A percentile compares a stretch with the other conserved stretches of the same genome.
Conservation (phyloP, 2,113 vertebrate species). For the Tringa solitaria region DNA sequence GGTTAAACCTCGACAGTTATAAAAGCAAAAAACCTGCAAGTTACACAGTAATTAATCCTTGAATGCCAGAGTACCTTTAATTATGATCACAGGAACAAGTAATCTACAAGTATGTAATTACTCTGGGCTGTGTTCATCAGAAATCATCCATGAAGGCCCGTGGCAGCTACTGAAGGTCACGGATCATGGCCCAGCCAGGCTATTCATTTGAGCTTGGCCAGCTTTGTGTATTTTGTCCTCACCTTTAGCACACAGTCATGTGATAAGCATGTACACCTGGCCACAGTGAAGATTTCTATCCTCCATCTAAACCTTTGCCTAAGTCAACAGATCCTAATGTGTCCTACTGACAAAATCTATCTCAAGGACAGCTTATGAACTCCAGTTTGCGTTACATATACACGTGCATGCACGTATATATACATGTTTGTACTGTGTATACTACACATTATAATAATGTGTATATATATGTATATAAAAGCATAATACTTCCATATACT, state of each 20-base stretch:
- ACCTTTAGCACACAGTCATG: not conserved
- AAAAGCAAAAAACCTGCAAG: constrained; percentile 1
- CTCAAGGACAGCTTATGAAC: not conserved
- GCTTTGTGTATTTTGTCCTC: not conserved
- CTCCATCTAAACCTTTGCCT: not conserved
- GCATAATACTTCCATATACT: not conserved
- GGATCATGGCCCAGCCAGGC: not conserved
- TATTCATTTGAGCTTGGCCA: not conserved
- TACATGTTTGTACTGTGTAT: not conserved
- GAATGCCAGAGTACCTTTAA: constrained; percentile 12
- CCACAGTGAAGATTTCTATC: not conserved
- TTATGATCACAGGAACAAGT: constrained; percentile 10
- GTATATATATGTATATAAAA: not conserved
- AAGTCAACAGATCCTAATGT: not conserved
- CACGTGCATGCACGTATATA: not conserved
- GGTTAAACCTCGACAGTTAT: not conserved
- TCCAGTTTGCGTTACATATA: not conserved
- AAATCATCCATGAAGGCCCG: not conserved
- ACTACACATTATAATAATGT: not conserved
- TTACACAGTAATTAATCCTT: constrained; percentile 37
- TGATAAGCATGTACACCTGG: not conserved
- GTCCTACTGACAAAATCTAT: not conserved
- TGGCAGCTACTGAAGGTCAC: not conserved
- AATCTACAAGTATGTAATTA: constrained; percentile 31
- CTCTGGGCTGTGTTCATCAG: constrained; percentile 6